Evolutionary conservation across 2,113 vertebrate genomes (phyloP).

Genomic region (Muntiacus muntjak): DNA sequence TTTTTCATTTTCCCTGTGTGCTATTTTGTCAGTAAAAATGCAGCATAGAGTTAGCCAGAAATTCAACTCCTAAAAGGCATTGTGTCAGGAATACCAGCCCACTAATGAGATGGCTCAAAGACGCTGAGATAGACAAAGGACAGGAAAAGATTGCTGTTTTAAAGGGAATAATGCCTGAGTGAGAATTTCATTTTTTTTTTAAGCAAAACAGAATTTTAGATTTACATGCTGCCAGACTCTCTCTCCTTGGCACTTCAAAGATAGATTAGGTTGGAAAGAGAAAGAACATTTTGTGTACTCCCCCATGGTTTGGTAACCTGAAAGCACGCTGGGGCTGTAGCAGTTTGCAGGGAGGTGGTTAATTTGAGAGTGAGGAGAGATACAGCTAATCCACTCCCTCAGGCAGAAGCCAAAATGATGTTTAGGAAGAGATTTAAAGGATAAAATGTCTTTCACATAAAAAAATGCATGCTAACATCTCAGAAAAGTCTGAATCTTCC

Average conservation of each 20-base stretch:
- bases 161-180: not conserved
- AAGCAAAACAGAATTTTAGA: constrained; percentile 54
- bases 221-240: not conserved
- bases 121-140: not conserved
- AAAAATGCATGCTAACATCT: not conserved
- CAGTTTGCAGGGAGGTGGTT: constrained; percentile 7
- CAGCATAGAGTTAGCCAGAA: constrained; percentile 27
- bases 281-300: not conserved
- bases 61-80: constrained; percentile 1
- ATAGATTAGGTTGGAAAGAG: not conserved
- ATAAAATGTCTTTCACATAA: not conserved
- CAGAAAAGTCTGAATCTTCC: not conserved
- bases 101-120: constrained; percentile 2
- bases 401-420: constrained; percentile 3
- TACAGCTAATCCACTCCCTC: constrained; percentile 41
- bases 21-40: constrained; percentile 35
- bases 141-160: not conserved
- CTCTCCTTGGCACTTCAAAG: not conserved
- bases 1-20: constrained; percentile 37
- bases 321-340: not conserved
- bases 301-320: not conserved
- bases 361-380: constrained; percentile 41
- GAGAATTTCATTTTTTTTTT: not conserved
- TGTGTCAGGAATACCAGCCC: not conserved
- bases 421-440: constrained; percentile 30